phyloP scores from a whole-genome alignment of 2,888 invertebrate species.

The Meiosimyza decipiens region DNA sequence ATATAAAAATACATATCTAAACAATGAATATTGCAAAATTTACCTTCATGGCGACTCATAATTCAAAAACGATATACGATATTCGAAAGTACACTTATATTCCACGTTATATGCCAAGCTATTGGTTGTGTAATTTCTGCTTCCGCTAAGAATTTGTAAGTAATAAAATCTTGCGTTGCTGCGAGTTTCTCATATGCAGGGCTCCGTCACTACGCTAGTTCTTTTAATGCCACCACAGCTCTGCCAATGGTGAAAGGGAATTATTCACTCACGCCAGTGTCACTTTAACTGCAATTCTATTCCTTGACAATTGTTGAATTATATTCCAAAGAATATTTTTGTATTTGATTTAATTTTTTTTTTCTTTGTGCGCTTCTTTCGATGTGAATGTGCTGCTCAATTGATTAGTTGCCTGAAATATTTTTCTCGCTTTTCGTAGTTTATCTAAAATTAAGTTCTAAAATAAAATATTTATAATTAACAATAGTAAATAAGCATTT shows the following conservation, averaged over 20 bases:
- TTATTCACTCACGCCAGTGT: conserved; percentile 2
- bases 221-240: conserved; percentile 5
- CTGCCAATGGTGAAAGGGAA: neutral
- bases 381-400: conserved; percentile 22
- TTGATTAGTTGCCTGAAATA: conserved; percentile 18
- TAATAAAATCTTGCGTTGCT: conserved; percentile 2
- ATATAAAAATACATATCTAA: neutral
- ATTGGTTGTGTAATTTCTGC: neutral
- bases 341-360: neutral
- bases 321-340: conserved; percentile 19
- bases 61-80: conserved; percentile 48
- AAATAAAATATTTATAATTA: no score
- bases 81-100: neutral
- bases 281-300: conserved; percentile 11
- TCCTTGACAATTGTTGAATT: conserved; percentile 26
- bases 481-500: no score
- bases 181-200: neutral
- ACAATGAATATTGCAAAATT: conserved; percentile 53
- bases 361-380: conserved; percentile 10
- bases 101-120: conserved; percentile 4
- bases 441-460: no score
- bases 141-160: neutral
- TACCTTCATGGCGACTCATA: conserved; percentile 97
- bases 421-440: neutral
- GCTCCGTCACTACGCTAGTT: conserved; percentile 4